Conservation (phyloP, 1,140 invertebrate species). For the Euura lappo region DNA sequence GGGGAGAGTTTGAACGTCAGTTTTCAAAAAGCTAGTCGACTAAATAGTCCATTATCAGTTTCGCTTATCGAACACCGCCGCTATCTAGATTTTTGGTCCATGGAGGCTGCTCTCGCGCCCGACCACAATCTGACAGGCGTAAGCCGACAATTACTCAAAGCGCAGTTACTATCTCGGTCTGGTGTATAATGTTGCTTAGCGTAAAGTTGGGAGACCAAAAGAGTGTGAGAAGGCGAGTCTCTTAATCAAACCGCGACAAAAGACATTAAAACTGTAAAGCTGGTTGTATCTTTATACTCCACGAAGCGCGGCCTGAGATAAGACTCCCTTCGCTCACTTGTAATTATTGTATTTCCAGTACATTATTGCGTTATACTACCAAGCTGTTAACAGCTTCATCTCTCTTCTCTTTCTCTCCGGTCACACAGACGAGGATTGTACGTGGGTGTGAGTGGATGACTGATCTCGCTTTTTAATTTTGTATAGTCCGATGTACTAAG, state of each 20-base stretch:
- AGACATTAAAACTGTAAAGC: slow-evolving; percentile 7
- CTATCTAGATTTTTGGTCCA: slow-evolving; percentile 3
- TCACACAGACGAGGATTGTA: neutral
- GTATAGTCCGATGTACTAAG: too few species aligned
- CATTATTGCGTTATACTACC: neutral
- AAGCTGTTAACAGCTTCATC: neutral
- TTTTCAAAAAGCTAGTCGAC: neutral
- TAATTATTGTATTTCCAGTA: slow-evolving; percentile 1
- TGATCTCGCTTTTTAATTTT: too few species aligned
- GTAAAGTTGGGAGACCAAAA: slow-evolving; percentile 4
- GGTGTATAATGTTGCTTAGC: neutral
- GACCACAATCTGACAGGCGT: slow-evolving; percentile 2
- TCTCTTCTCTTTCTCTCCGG: neutral
- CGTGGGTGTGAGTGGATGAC: too few species aligned
- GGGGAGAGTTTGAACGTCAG: neutral
- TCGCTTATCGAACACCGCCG: neutral
- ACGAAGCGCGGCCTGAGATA: neutral
- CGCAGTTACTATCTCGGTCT: neutral
- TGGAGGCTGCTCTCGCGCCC: neutral
- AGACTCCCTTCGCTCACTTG: slow-evolving; percentile 6
- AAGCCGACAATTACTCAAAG: slow-evolving; percentile 7
- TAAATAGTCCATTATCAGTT: slow-evolving; percentile 1
- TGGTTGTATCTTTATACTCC: slow-evolving; percentile 3
- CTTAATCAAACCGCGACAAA: slow-evolving; percentile 7
- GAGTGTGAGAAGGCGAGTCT: slow-evolving; percentile 21